Percentiles rank a stretch among this genome's conserved stretches.
phyloP scores from a whole-genome alignment of 2,888 invertebrate genomes.

The Nycteola revayana region DNA sequence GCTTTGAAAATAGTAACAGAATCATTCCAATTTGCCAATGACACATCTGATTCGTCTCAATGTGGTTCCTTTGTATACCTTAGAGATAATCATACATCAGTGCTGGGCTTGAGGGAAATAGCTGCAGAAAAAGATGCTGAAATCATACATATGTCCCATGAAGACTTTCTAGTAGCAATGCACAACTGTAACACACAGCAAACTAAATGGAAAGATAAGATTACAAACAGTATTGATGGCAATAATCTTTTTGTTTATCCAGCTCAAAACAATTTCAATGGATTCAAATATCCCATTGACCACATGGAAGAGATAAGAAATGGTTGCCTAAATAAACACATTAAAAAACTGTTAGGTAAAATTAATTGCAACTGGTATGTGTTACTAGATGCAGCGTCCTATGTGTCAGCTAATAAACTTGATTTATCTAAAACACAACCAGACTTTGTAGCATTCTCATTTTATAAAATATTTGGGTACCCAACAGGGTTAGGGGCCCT shows the following conservation, averaged over 20 bases:
- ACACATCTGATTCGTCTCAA: slow-evolving; percentile 39
- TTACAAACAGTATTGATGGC: slow-evolving; percentile 38
- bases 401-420: slow-evolving; percentile 88
- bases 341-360: slow-evolving; percentile 58
- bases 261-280: slow-evolving; percentile 97
- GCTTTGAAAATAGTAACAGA: slow-evolving; percentile 93
- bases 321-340: slow-evolving; percentile 77
- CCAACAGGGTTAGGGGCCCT: slow-evolving; percentile 97
- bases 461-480: slow-evolving; percentile 97
- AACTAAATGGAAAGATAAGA: slow-evolving; percentile 28
- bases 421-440: slow-evolving; percentile 88
- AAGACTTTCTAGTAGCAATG: slow-evolving; percentile 76
- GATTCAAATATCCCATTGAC: slow-evolving; percentile 91
- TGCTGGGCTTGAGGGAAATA: slow-evolving; percentile 93
- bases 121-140: slow-evolving; percentile 81
- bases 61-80: slow-evolving; percentile 89
- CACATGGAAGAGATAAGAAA: slow-evolving; percentile 85
- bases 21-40: slow-evolving; percentile 84
- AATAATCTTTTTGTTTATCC: slow-evolving; percentile 90
- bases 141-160: slow-evolving; percentile 80
- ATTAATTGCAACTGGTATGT: slow-evolving; percentile 85
- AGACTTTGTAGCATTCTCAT: slow-evolving; percentile 95
- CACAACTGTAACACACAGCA: slow-evolving; percentile 21
- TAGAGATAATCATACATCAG: slow-evolving; percentile 97
- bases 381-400: slow-evolving; percentile 93